Base-by-base conservation (phyloP, 1,140 invertebrate genomes). In the Prorops nasuta region DNA sequence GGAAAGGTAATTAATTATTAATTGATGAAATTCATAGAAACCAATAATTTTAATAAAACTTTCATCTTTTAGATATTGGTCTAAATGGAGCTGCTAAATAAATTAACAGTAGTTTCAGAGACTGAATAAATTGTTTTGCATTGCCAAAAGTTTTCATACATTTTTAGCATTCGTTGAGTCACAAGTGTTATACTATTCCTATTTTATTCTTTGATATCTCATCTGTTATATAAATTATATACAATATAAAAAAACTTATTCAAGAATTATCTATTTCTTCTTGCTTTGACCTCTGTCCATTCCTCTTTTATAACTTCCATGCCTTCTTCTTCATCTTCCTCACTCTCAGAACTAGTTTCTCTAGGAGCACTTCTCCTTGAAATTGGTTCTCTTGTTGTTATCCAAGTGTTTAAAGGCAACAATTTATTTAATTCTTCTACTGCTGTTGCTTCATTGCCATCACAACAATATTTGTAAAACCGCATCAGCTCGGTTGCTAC, bases 401-500 rank as follows among this genome's bases (percentile, higher is more conserved):
- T 38, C 73, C 73, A 76, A 0, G 63, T 19, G 22, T 76, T 65
- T 9, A 71, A 3, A 0, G 66, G 59, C 21, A 64, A 54, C 22
- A 74, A 53, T 51, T 72, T 73, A 4, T 57, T 50, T 3, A 69
- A 19, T 54, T 73, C 71, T n/a, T 9, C 12, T 20, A 16, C 7
- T 6, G 58, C 61, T 12, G 37, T n/a, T 3, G 14, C 19, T 42
- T 64, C 60, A 34, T 62, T 40, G 19, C 56, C 58, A 3, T 47
- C 52, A 9, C 20, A 17, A 28, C 55, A 63, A 39, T 66, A 72
- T 21, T 38, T 54, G 56, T 66, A 48, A 60, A 74, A 74, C 28
- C 53, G 54, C 3, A 70, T 14, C 18, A 76, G 49, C 44, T 69
- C 64, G n/a, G 64, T 58, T 12, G 71, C 67, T 41, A 76, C 58